Conservation (phyloP, 2,797 vertebrate species). For the Coracias cyanogaster region DNA sequence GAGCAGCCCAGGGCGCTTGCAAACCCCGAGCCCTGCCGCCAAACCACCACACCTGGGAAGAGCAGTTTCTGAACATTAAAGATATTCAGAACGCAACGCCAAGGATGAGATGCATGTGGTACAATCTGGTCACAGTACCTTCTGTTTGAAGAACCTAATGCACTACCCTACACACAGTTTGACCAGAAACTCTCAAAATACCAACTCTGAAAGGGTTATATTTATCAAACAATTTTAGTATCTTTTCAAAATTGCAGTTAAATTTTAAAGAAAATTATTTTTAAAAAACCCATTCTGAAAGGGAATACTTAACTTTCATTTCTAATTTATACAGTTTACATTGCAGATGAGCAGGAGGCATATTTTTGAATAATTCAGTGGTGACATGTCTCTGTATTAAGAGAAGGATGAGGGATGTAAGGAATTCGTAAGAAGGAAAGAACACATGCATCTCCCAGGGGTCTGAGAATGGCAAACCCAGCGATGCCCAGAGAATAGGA, state of each 20-base stretch:
- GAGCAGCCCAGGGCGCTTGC: too few relatives aligned
- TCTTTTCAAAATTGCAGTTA: background rate
- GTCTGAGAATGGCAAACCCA: background rate
- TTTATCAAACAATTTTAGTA: background rate
- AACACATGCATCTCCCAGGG: background rate
- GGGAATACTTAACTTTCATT: background rate
- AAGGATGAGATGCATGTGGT: fast-evolving
- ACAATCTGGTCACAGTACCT: background rate
- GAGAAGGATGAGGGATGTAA: background rate
- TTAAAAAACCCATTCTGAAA: background rate
- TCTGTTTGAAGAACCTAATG: background rate
- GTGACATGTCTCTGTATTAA: background rate
- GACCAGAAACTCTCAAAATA: background rate
- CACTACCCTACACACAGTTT: too few relatives aligned
- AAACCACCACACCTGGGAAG: too few relatives aligned
- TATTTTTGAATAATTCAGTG: background rate
- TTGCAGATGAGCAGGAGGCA: background rate
- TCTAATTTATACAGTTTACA: background rate
- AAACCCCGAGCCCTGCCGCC: too few relatives aligned
- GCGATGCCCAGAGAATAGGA: background rate
- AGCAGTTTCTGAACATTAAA: fast-evolving
- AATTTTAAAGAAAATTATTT: background rate
- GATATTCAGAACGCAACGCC: background rate
- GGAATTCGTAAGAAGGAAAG: background rate
- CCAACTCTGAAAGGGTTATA: background rate